Conservation (phyloP, 2,113 vertebrate genomes). For the Pedetes capensis region DNA sequence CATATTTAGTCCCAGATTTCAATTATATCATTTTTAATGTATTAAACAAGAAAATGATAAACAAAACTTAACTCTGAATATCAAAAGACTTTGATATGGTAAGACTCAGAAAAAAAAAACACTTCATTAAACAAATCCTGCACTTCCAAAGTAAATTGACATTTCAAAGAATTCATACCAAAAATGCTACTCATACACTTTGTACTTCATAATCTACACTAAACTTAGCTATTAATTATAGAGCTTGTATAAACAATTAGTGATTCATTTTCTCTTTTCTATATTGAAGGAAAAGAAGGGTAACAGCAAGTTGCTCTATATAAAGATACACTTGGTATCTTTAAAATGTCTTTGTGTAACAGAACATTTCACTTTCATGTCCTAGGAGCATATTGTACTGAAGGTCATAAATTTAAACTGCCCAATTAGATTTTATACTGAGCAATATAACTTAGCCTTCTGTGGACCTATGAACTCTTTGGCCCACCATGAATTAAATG, state of each 20-base stretch:
- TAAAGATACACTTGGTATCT: background rate
- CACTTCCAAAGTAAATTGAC: slow-evolving; percentile 2
- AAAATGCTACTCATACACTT: background rate
- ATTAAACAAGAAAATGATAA: background rate
- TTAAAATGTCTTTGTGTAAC: slow-evolving; percentile 15
- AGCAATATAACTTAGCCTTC: slow-evolving; percentile 34
- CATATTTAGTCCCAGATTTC: slow-evolving; percentile 24
- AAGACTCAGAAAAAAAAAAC: background rate
- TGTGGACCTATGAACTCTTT: slow-evolving; percentile 46
- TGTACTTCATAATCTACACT: background rate
- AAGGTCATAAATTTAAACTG: slow-evolving; percentile 55
- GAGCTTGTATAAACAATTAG: background rate
- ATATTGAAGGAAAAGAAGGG: background rate
- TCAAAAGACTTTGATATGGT: background rate
- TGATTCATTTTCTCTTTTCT: background rate
- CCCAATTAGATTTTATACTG: slow-evolving; percentile 70
- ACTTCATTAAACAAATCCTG: background rate
- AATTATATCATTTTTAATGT: slow-evolving; percentile 2
- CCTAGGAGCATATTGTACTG: background rate
- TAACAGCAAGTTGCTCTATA: background rate
- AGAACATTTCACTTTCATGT: slow-evolving; percentile 53
- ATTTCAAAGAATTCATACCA: slow-evolving; percentile 5
- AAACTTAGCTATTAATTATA: background rate
- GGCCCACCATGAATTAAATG: slow-evolving; percentile 50
- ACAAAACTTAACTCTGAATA: slow-evolving; percentile 39